A percentile compares a stretch with the other conserved stretches of the same genome.
Evolutionary conservation across 2,888 invertebrate genomes (phyloP).

Genomic region (Augiades crinisus): DNA sequence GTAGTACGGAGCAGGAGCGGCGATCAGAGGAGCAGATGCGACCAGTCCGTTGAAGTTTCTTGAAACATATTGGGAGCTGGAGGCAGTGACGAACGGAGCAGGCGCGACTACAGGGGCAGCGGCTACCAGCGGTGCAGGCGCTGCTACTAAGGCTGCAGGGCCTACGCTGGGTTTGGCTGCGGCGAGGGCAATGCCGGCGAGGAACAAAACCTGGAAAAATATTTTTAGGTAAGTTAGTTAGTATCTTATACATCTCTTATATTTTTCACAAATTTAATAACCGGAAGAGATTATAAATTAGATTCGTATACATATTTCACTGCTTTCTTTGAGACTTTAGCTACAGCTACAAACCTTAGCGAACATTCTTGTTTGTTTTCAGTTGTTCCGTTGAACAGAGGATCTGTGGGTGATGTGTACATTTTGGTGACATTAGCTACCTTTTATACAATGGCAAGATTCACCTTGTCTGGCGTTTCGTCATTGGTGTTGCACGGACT

Average conservation of each 20-base stretch:
- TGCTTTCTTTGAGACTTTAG: slow-evolving; percentile 2
- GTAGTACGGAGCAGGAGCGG: slow-evolving; percentile 45
- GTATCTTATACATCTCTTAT: no score
- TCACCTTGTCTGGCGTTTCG: slow-evolving; percentile 74
- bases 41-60: slow-evolving; percentile 79
- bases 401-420: slow-evolving; percentile 61
- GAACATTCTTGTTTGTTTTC: slow-evolving; percentile 60
- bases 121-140: slow-evolving; percentile 49
- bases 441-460: slow-evolving; percentile 74
- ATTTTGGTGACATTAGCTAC: slow-evolving; percentile 55
- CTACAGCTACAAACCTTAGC: slow-evolving; percentile 57
- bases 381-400: slow-evolving; percentile 54
- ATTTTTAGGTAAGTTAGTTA: not conserved
- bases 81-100: slow-evolving; percentile 83
- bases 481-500: slow-evolving; percentile 55
- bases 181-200: slow-evolving; percentile 57
- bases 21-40: slow-evolving; percentile 70
- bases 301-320: no score
- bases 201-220: slow-evolving; percentile 56
- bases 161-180: slow-evolving; percentile 57
- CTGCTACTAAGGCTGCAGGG: slow-evolving; percentile 53
- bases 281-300: no score
- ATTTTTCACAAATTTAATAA: no score
- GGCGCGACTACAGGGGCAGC: slow-evolving; percentile 52
- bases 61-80: slow-evolving; percentile 84